Base-by-base conservation (phyloP, 37 sponge, comb jelly and placozoan genomes). In the Diacarnus erythraeanus region DNA sequence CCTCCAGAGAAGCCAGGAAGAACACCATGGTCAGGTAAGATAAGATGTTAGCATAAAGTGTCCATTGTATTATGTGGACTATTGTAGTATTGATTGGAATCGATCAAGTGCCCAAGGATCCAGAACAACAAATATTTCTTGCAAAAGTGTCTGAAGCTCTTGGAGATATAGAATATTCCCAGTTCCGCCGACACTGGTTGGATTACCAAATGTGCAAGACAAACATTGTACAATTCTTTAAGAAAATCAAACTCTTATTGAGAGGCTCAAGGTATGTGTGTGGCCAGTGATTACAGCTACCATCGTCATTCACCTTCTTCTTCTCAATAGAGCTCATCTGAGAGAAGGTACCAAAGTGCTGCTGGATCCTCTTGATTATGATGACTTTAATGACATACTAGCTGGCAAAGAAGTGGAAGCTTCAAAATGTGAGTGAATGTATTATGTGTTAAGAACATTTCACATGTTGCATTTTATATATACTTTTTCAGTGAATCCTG, bases 171-270 rank as follows among this genome's bases (percentile, higher is more conserved):
- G 78, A 85, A 58, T 87, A 84, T 51, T 77, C 81, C 2, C 77
- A 92, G 64, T 65, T 88, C 42, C 65, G 92, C 0, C 72, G 72
- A 33, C 76, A 92, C 69, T 92, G 92, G 92, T 72, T 92, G 37
- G 57, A 57, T n/a, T 92, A 92, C 41, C 92, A 92, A 64, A 75
- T 77, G 43, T 87, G 92, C 34, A 70, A 47, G 2, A 81, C 84
- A 59, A 85, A 92, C 77, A 91, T 86, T 21, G 87, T 83, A 12
- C 81, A 43, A 21, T 86, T 94, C 78, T 81, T 74, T 61, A 86
- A 83, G 71, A 86, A 79, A 69, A 80, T 74, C 10, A 94, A 94
- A 38, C 77, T 94, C 0, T 43, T 80, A 33, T 87, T 94, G 39
- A 83, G 94, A 54, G 94, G 94, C 67, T 72, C 74, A 40, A 93